Percentiles rank a stretch among this genome's conserved stretches.
Conservation (phyloP, 2,888 invertebrate species). For the Hermodice carunculata region DNA sequence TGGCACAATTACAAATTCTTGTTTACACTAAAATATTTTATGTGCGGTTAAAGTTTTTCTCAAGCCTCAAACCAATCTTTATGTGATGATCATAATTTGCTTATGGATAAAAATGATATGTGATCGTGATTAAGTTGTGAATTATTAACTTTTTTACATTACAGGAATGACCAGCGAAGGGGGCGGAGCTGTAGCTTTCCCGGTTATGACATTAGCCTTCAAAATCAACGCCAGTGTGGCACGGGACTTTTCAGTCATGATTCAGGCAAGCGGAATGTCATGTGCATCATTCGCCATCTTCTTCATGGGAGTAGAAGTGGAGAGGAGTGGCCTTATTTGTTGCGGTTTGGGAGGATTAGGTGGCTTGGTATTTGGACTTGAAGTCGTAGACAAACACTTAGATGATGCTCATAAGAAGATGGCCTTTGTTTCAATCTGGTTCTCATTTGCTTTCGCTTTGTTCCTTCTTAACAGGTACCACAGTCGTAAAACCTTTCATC, state of each 20-base stretch:
- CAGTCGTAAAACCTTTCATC: conserved; percentile 42
- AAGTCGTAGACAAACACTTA: conserved; percentile 50
- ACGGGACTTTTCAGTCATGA: conserved; percentile 16
- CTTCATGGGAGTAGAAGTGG: conserved; percentile 12
- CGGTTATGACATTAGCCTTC: conserved; percentile 11
- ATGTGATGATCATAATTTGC: too few relatives aligned
- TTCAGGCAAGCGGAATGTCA: conserved; percentile 19
- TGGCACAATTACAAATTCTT: too few relatives aligned
- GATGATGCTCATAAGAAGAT: conserved; percentile 58
- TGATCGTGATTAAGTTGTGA: too few relatives aligned
- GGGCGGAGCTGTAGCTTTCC: conserved; percentile 20
- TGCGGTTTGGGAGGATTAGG: conserved; percentile 47
- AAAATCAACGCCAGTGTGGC: conserved; percentile 3
- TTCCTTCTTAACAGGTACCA: conserved; percentile 56
- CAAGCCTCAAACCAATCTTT: too few relatives aligned
- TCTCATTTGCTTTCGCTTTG: conserved; percentile 60
- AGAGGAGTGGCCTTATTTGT: conserved; percentile 1
- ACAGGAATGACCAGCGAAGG: conserved; percentile 17
- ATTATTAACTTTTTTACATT: neutral
- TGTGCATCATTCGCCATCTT: conserved; percentile 17
- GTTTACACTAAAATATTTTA: too few relatives aligned
- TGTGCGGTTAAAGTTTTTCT: too few relatives aligned
- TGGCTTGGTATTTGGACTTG: conserved; percentile 57
- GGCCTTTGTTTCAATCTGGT: conserved; percentile 63
- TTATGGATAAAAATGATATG: too few relatives aligned